Base-by-base conservation (phyloP, 2,888 invertebrate genomes). In the Folsomia manolachei region DNA sequence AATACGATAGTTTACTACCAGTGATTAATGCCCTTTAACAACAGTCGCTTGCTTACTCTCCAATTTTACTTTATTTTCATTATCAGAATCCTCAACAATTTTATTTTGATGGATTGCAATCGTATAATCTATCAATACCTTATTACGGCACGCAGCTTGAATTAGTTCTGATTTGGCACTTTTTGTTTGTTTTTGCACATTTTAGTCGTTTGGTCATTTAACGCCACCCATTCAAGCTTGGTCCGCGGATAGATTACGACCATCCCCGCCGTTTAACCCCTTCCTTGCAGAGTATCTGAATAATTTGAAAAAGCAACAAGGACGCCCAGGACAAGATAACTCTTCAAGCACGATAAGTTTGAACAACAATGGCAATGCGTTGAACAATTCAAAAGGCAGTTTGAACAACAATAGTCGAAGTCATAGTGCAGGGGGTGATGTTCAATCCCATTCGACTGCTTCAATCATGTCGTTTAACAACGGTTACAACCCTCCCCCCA, bases 241-340 rank as follows among this genome's bases (percentile, higher is more conserved):
- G 86, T 83, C 83, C 51, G 82, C 84, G 80, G 84, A 84, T 27
- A 84, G 85, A 79, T 81, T 86, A 53, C 82, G 85, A 25, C 86
- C 86, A 7, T 82, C 84, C 39, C 85, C 86, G 9, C 86, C 86
- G 4, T 82, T 85, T 60, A 82, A 86, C 71, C 85, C 85, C 27
- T 82, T 83, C 70, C 80, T 84, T 23, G 76, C 78, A 11, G 74
- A 80, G n/a, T 75, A 80, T 51, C 72, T 79, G 69, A 39, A 63
- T 24, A 25, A 26, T 9, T 14, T 51, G 53, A 64, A 64, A 66
- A 56, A 65, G 64, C 14, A n/a, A 27, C n/a, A n/a, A n/a, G n/a
- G n/a, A n/a, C 19, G 2, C 7, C 60, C 9, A 51, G 18, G 18
- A 18, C 19, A 56, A 56, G 19, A 18, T 7, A 21, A 18, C 21